Percentiles rank a stretch among this genome's conserved stretches.
These are phyloP conservation scores for Grantiella picta DNA, from an alignment of 2,113 vertebrate genomes.

Conservation along the genomic window DNA sequence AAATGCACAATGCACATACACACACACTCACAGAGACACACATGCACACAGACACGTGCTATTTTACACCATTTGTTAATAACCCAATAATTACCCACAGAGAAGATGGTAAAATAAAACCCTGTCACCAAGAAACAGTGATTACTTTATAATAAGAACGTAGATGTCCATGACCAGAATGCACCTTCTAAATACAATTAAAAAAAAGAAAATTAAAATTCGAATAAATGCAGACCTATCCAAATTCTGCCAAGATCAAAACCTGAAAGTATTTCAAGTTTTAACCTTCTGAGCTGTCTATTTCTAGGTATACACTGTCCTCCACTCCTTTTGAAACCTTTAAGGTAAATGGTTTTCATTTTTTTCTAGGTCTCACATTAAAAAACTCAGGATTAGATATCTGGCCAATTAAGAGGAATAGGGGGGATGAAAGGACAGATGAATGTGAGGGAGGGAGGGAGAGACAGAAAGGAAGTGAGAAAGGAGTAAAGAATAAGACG, in stretches of 20 bases:
- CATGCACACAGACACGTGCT: accelerated
- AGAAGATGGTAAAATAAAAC: not conserved
- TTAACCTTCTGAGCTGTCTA: not conserved
- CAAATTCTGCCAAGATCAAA: not conserved
- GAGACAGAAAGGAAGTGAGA: not conserved
- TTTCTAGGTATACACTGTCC: not conserved
- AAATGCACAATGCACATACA: not conserved
- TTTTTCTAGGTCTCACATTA: not conserved
- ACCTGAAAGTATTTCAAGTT: not conserved
- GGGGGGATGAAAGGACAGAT: not conserved
- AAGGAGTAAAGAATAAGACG: not conserved
- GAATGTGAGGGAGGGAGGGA: not conserved
- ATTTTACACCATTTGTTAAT: not conserved
- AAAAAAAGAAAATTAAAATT: not conserved
- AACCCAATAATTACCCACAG: not conserved
- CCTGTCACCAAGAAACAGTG: not conserved
- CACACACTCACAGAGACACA: accelerated
- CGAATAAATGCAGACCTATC: not conserved
- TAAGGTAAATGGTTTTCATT: not conserved
- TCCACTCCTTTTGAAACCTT: not conserved
- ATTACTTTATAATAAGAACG: not conserved
- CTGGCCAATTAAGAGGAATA: not conserved
- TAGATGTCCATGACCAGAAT: not conserved
- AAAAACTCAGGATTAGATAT: not conserved
- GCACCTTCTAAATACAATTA: not conserved